Evolutionary conservation across 2,888 invertebrate genomes (phyloP), one percentile per base, ranked within the genome.

Genomic region (Lasioglossum marginatum): DNA sequence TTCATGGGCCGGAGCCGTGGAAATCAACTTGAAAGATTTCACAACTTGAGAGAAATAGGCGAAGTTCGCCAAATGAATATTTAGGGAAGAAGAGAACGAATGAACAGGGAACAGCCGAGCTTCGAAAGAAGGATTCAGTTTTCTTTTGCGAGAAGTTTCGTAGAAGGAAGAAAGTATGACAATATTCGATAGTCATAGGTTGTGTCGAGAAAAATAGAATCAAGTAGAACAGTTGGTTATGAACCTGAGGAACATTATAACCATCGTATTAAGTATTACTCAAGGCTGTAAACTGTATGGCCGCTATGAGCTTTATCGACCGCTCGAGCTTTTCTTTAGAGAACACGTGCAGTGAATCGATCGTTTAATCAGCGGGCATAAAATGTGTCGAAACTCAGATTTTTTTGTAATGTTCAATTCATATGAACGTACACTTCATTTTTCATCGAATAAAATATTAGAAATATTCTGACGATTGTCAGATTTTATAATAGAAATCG

Each of bases 271-370:
- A 68, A 34, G 31, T 45, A 70, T 73, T 3, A 3, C 34, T 57
- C 71, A 79, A 85, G 78, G 84, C 71, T 43, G 10, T 16, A 4
- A 19, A 19, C 12, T 19, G 6, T 16, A 52, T 10, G 40, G 40
- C 19, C 19, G n/a, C 68, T 79, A 72, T 16, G 12, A 60, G 40
- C 60, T 48, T 45, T 48, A 84, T 85, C 85, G 85, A 85, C 72
- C 79, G 72, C 31, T 27, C 27, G 72, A 76, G 84, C 45, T 83
- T 78, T 34, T 23, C 63, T 83, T 43, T 23, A 4, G 31, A 48
- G 37, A 79, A 23, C 71, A 75, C 66, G 52, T 76, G 72, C 45
- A n/a, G 31, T 66, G n/a, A 12, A n/a, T 57, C 57, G n/a, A n/a
- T 57, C n/a, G 57, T 57, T 57, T 57, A 57, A 57, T 57, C n/a